Percentiles rank a stretch among this genome's conserved stretches.
Evolutionary conservation across 2,113 vertebrate genomes (phyloP).

Genomic region (Cichladusa arquata): DNA sequence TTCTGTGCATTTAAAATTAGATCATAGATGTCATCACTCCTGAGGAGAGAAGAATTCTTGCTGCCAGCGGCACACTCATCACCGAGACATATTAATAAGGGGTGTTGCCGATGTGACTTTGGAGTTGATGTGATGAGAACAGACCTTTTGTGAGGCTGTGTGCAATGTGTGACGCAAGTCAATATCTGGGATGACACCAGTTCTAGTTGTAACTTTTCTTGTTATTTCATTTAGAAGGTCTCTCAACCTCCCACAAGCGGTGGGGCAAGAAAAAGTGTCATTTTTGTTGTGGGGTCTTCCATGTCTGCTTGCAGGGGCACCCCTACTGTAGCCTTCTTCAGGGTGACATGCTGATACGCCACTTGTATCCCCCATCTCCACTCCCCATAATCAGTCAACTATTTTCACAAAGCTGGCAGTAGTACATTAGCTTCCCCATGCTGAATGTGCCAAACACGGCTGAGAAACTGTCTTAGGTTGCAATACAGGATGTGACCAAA

Average conservation of each 20-base stretch:
- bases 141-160: background rate
- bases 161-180: rapidly evolving
- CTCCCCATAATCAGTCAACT: background rate
- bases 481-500: too few species aligned
- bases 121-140: background rate
- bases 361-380: rapidly evolving
- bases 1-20: background rate
- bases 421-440: rapidly evolving
- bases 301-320: background rate
- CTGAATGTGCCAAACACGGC: background rate
- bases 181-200: background rate
- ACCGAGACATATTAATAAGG: background rate
- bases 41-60: background rate
- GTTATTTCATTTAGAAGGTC: background rate
- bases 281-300: background rate
- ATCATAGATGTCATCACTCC: background rate
- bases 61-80: background rate
- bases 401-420: background rate
- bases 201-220: background rate
- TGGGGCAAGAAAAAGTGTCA: background rate
- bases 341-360: background rate
- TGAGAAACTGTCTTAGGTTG: background rate
- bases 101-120: background rate
- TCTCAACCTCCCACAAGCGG: background rate
- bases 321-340: background rate